These are phyloP conservation scores for Metaphire vulgaris DNA, from an alignment of 1,140 invertebrate species.

Conservation along the genomic window DNA sequence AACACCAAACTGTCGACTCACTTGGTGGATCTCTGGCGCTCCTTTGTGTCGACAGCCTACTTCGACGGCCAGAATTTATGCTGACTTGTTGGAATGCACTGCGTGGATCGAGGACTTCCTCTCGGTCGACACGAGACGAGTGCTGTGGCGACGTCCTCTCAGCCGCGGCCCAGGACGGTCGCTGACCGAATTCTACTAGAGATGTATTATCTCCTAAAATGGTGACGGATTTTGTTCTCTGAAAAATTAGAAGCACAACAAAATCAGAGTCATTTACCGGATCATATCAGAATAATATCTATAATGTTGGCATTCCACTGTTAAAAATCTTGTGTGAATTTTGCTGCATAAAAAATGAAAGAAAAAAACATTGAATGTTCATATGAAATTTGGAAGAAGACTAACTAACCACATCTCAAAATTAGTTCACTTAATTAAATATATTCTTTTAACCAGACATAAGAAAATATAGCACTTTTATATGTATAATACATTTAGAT, in stretches of 20 bases:
- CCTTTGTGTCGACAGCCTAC: slow-evolving; percentile 31
- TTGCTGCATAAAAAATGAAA: no score
- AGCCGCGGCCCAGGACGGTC: slow-evolving; percentile 24
- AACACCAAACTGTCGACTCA: slow-evolving; percentile 29
- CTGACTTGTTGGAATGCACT: slow-evolving; percentile 15
- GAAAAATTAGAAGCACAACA: slow-evolving; percentile 9
- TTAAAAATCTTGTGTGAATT: no score
- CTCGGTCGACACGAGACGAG: slow-evolving; percentile 30
- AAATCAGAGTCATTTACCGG: background rate
- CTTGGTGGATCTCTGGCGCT: slow-evolving; percentile 42
- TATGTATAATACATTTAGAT: no score
- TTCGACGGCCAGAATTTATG: slow-evolving; percentile 18
- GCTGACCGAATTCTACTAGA: slow-evolving; percentile 21
- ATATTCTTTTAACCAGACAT: no score
- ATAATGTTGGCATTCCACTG: no score
- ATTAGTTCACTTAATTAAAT: no score
- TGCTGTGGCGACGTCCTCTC: slow-evolving; percentile 21
- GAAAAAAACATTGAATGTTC: no score
- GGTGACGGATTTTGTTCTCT: slow-evolving; percentile 13
- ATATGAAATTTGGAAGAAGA: no score
- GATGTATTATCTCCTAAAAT: slow-evolving; percentile 5
- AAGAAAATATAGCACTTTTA: no score
- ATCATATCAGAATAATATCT: slow-evolving; percentile 10
- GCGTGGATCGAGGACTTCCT: slow-evolving; percentile 27
- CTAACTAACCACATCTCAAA: no score